phyloP scores from a whole-genome alignment of 2,113 vertebrate species.

The Phoenicopterus ruber region DNA sequence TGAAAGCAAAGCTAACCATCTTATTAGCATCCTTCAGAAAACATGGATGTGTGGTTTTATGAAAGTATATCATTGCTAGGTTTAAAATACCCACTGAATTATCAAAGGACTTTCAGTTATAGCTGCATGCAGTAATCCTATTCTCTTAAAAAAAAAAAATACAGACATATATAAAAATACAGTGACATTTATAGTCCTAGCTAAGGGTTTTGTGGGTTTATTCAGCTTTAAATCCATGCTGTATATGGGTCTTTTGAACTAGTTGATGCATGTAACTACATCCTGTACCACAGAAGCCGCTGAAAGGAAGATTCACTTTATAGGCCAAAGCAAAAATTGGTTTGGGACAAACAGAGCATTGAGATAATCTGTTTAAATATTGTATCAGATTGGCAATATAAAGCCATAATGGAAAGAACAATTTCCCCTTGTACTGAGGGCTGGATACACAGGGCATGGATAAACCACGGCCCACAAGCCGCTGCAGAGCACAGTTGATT shows the following conservation, averaged over 20 bases:
- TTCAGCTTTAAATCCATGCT: slow-evolving; percentile 56
- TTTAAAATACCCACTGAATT: slow-evolving; percentile 56
- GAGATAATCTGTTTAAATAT: slow-evolving; percentile 60
- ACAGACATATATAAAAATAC: slow-evolving; percentile 45
- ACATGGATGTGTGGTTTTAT: slow-evolving; percentile 56
- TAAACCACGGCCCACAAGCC: not conserved
- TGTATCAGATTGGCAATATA: slow-evolving; percentile 51
- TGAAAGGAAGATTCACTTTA: slow-evolving; percentile 53
- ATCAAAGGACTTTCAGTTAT: slow-evolving; percentile 46
- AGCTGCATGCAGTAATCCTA: slow-evolving; percentile 28
- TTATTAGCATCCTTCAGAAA: slow-evolving; percentile 57
- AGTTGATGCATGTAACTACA: slow-evolving; percentile 58
- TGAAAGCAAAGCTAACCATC: slow-evolving; percentile 54
- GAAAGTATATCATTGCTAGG: slow-evolving; percentile 57
- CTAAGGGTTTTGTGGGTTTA: slow-evolving; percentile 55
- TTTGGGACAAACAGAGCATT: slow-evolving; percentile 43
- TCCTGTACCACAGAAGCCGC: slow-evolving; percentile 49
- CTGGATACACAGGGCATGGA: not conserved
- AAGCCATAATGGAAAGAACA: slow-evolving; percentile 22
- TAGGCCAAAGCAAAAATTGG: slow-evolving; percentile 48
- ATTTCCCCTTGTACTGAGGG: not conserved
- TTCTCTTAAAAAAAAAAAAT: slow-evolving; percentile 19
- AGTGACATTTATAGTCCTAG: slow-evolving; percentile 57
- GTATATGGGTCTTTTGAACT: slow-evolving; percentile 51
- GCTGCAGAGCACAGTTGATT: not conserved